These are phyloP conservation scores for Axea sp. DNA, from an alignment of 2,888 invertebrate species.

Conservation along the genomic window DNA sequence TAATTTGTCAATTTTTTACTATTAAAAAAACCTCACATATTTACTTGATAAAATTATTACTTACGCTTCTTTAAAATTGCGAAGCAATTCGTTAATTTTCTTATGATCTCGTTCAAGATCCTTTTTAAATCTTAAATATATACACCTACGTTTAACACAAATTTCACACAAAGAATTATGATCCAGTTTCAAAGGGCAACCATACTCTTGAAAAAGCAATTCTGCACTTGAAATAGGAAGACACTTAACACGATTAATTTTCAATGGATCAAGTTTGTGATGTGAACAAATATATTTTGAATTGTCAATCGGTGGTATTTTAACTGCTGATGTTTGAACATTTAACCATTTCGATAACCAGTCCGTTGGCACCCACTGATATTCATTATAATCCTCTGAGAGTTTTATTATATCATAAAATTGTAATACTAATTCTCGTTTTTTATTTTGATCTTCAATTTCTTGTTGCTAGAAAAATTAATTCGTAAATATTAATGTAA, in stretches of 20 bases:
- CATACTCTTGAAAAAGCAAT: slow-evolving; percentile 79
- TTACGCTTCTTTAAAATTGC: slow-evolving; percentile 76
- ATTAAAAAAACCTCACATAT: no score
- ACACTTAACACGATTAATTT: slow-evolving; percentile 79
- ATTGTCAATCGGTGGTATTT: slow-evolving; percentile 79
- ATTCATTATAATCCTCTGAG: slow-evolving; percentile 67
- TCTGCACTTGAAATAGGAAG: slow-evolving; percentile 77
- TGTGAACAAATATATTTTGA: slow-evolving; percentile 79
- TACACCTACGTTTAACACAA: slow-evolving; percentile 81
- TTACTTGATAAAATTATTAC: no score
- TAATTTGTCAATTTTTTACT: no score
- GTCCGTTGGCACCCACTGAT: slow-evolving; percentile 80
- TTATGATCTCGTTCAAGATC: slow-evolving; percentile 81
- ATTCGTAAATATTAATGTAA: not conserved
- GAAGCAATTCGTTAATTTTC: slow-evolving; percentile 78
- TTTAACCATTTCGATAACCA: slow-evolving; percentile 82
- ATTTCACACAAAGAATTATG: slow-evolving; percentile 74
- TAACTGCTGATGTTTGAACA: slow-evolving; percentile 67
- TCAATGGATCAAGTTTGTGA: slow-evolving; percentile 79
- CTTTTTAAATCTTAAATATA: slow-evolving; percentile 78
- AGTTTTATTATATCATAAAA: slow-evolving; percentile 71
- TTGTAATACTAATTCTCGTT: slow-evolving; percentile 75
- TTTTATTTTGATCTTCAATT: slow-evolving; percentile 74
- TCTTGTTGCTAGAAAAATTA: slow-evolving; percentile 72
- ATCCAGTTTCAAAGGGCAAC: slow-evolving; percentile 79